Evolutionary conservation across 1,140 invertebrate genomes (phyloP).

Genomic region (Grapholita molesta): DNA sequence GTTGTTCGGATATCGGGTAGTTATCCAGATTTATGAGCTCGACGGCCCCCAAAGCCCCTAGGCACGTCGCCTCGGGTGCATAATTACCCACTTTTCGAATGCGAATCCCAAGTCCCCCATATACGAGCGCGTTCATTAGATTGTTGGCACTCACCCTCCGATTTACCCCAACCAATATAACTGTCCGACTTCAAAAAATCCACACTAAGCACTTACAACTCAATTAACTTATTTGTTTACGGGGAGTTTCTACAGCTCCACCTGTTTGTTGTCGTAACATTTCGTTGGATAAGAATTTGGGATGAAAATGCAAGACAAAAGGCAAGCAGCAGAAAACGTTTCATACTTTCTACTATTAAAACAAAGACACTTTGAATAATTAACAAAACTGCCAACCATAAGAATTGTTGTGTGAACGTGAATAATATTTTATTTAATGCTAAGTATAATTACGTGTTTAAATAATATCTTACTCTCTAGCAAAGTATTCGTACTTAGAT

Average conservation of each 20-base stretch:
- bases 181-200: constrained; percentile 5
- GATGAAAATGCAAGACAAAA: constrained; percentile 4
- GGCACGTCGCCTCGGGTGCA: constrained; percentile 27
- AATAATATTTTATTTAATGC: background rate
- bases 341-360: constrained; percentile 6
- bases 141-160: constrained; percentile 34
- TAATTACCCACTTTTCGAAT: constrained; percentile 32
- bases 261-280: background rate
- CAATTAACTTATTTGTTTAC: background rate
- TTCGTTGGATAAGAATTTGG: background rate
- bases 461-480: constrained; percentile 9
- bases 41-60: constrained; percentile 21
- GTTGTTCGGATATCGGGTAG: constrained; percentile 23
- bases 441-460: constrained; percentile 9
- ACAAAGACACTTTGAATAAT: constrained; percentile 8
- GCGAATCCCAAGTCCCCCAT: constrained; percentile 27
- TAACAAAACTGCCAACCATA: constrained; percentile 13
- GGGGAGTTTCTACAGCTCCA: background rate
- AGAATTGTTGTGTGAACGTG: constrained; percentile 1
- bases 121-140: constrained; percentile 34
- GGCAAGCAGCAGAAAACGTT: background rate
- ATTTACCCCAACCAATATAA: constrained; percentile 1
- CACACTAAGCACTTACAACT: constrained; percentile 4
- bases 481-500: constrained; percentile 9
- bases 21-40: constrained; percentile 51